A percentile compares a stretch with the other conserved stretches of the same genome.
These are phyloP conservation scores for Archivesica marissinica DNA, from an alignment of 1,140 invertebrate species.

Conservation along the genomic window DNA sequence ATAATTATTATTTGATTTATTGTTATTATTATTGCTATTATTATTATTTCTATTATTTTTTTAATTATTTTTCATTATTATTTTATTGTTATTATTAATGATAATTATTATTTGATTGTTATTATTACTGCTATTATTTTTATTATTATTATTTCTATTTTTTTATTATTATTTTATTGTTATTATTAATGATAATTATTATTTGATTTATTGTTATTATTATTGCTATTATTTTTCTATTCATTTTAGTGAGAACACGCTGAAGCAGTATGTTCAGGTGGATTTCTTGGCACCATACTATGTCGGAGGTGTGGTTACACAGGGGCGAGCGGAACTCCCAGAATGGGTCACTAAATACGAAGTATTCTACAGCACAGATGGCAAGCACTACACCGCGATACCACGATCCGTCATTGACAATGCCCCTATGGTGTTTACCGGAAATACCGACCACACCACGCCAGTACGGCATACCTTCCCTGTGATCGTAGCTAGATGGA, in stretches of 20 bases:
- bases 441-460: slow-evolving; percentile 73
- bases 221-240: too few species aligned
- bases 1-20: too few species aligned
- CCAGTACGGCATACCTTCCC: slow-evolving; percentile 72
- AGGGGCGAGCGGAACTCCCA: slow-evolving; percentile 79
- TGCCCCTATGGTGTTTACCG: slow-evolving; percentile 67
- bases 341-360: slow-evolving; percentile 90
- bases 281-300: slow-evolving; percentile 90
- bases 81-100: too few species aligned
- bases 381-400: slow-evolving; percentile 68
- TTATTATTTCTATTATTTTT: too few species aligned
- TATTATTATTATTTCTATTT: neutral
- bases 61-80: too few species aligned
- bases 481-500: slow-evolving; percentile 69
- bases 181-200: neutral
- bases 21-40: too few species aligned
- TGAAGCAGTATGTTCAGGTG: slow-evolving; percentile 66
- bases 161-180: neutral
- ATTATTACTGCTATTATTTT: too few species aligned
- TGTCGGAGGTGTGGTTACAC: slow-evolving; percentile 91
- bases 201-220: neutral
- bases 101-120: too few species aligned
- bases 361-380: slow-evolving; percentile 83
- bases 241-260: slow-evolving; percentile 65
- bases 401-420: slow-evolving; percentile 57